Conservation (phyloP, 2,888 invertebrate species). For the Rhagonycha lutea region DNA sequence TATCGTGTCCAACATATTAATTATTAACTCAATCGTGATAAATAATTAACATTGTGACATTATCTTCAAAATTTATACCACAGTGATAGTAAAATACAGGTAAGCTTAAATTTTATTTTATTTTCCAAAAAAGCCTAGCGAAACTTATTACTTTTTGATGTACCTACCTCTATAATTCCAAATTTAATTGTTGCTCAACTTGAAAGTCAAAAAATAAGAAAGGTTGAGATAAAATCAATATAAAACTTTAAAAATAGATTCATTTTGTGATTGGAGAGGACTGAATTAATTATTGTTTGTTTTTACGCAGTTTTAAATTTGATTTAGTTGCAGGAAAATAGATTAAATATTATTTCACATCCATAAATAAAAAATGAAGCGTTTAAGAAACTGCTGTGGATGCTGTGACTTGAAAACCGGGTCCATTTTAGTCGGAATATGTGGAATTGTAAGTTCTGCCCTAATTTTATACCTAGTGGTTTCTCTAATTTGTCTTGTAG, state of each 20-base stretch:
- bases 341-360: background rate
- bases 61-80: background rate
- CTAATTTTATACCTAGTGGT: background rate
- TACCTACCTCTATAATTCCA: background rate
- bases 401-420: slow-evolving; percentile 21
- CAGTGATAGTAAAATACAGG: background rate
- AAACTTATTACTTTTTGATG: background rate
- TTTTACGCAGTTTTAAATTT: background rate
- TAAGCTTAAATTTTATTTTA: background rate
- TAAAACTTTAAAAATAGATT: background rate
- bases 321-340: background rate
- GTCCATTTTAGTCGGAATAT: slow-evolving; percentile 16
- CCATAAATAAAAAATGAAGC: slow-evolving; percentile 1
- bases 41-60: background rate
- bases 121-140: background rate
- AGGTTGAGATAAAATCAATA: background rate
- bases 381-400: slow-evolving; percentile 18
- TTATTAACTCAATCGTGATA: background rate
- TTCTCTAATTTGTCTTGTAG: background rate
- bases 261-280: background rate
- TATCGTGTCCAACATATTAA: background rate
- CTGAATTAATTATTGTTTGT: background rate
- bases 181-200: background rate
- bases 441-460: slow-evolving; percentile 17
- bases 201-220: background rate